Conservation (phyloP, 2,113 vertebrate genomes). For the Muntiacus reevesi region DNA sequence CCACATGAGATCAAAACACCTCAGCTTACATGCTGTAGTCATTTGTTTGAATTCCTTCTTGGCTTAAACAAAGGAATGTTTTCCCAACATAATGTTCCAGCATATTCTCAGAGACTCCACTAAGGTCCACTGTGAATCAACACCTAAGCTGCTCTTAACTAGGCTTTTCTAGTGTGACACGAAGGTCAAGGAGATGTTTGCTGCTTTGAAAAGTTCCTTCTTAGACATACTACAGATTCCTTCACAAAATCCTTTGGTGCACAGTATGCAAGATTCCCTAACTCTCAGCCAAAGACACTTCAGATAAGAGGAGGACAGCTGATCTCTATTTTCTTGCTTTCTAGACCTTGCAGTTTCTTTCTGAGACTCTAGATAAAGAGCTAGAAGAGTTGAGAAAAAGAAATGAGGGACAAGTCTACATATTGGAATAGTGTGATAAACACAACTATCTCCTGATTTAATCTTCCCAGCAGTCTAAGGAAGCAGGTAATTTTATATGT, state of each 20-base stretch:
- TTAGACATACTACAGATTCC: slow-evolving; percentile 52
- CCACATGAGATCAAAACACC: slow-evolving; percentile 63
- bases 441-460: neutral
- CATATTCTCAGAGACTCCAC: neutral
- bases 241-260: slow-evolving; percentile 17
- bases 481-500: neutral
- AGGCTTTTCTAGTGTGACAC: neutral
- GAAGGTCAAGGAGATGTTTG: slow-evolving; percentile 26
- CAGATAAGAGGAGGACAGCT: neutral
- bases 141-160: neutral
- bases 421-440: neutral
- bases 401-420: neutral
- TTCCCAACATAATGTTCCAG: neutral
- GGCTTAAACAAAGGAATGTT: slow-evolving; percentile 58
- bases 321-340: neutral
- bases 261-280: neutral
- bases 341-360: neutral
- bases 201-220: slow-evolving; percentile 24
- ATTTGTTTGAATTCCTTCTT: slow-evolving; percentile 69
- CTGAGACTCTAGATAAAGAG: neutral
- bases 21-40: slow-evolving; percentile 60
- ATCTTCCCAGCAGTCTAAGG: neutral
- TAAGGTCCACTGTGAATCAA: neutral
- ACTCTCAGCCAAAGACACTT: slow-evolving; percentile 44
- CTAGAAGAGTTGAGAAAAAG: neutral